Conservation (phyloP, 2,113 vertebrate species). For the Gymnorhina tibicen region DNA sequence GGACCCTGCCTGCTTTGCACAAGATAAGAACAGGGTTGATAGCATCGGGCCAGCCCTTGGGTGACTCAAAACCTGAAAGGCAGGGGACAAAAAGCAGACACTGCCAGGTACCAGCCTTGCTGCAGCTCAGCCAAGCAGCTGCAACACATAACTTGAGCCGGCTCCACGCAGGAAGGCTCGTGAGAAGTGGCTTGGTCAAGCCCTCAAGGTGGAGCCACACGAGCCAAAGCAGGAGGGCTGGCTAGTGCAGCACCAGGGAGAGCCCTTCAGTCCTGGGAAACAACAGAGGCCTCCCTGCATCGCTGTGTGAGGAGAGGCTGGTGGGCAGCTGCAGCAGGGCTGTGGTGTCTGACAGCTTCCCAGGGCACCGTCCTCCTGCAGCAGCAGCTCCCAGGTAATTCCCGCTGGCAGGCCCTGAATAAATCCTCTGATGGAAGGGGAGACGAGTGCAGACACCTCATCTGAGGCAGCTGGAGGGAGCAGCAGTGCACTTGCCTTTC, state of each 20-base stretch:
- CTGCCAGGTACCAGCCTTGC: background rate
- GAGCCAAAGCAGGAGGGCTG: background rate
- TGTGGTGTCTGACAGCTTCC: background rate
- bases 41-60: background rate
- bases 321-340: background rate
- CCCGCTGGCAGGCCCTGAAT: background rate
- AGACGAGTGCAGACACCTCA: background rate
- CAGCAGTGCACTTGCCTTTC: background rate
- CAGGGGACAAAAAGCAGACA: background rate
- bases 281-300: background rate
- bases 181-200: background rate
- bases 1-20: background rate
- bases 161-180: rapidly evolving
- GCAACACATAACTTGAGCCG: rapidly evolving
- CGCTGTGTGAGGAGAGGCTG: background rate
- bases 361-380: background rate
- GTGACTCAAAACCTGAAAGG: background rate
- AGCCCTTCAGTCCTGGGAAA: background rate
- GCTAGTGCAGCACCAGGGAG: background rate
- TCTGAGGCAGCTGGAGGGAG: background rate
- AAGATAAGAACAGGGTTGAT: background rate
- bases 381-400: background rate
- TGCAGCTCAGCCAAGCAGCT: background rate
- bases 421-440: background rate
- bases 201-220: rapidly evolving